These are phyloP conservation scores for Drosophila meridiana DNA, from an alignment of 2,888 invertebrate genomes.

Conservation along the genomic window DNA sequence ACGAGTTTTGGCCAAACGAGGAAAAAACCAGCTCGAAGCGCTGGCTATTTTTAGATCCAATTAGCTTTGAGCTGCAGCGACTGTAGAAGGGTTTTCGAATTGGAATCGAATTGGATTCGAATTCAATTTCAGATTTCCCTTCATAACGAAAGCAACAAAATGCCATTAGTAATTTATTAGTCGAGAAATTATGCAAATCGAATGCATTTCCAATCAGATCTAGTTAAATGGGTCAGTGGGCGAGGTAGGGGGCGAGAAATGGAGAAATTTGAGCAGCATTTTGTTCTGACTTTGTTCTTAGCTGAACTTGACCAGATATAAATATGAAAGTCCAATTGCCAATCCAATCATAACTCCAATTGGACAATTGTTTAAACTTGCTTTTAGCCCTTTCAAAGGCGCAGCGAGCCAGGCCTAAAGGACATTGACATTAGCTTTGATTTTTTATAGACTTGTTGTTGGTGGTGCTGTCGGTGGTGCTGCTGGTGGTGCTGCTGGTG, in stretches of 20 bases:
- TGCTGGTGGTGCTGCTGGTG: background rate
- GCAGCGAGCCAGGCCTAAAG: slow-evolving; percentile 40
- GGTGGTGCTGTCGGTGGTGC: slow-evolving; percentile 5
- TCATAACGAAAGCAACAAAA: background rate
- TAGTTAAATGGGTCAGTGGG: slow-evolving; percentile 69
- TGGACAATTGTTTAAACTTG: slow-evolving; percentile 16
- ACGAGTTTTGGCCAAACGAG: slow-evolving; percentile 50
- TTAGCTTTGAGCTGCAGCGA: slow-evolving; percentile 53
- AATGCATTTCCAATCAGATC: slow-evolving; percentile 23
- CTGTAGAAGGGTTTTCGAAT: slow-evolving; percentile 15
- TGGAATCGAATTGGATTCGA: background rate
- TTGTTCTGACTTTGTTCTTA: background rate
- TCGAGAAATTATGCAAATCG: slow-evolving; percentile 58
- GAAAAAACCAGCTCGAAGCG: slow-evolving; percentile 52
- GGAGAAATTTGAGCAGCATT: background rate
- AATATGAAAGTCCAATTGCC: background rate
- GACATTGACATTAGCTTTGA: slow-evolving; percentile 58
- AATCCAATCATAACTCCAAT: slow-evolving; percentile 1
- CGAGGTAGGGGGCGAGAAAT: background rate
- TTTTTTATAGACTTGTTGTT: slow-evolving; percentile 43
- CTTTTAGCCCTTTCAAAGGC: slow-evolving; percentile 29
- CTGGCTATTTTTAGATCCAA: slow-evolving; percentile 75
- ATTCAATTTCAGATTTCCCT: background rate
- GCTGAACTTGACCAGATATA: background rate
- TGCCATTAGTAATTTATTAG: slow-evolving; percentile 7